Base-by-base conservation (phyloP, 2,113 vertebrate genomes). In the Trogon surrucura region DNA sequence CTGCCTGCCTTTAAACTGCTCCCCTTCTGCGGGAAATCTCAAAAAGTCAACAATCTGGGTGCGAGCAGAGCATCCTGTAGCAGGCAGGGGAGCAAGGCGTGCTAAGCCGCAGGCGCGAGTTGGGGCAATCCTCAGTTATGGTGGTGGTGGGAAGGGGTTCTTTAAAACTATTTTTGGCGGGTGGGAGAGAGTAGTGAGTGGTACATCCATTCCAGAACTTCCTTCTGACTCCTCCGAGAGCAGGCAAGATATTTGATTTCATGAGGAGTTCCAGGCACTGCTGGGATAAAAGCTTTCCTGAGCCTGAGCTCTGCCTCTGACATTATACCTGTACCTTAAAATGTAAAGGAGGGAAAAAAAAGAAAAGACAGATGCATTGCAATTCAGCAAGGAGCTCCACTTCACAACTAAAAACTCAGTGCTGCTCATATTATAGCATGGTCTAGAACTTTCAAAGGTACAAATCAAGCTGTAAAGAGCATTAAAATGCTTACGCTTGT, bases 211-310 rank as follows among this genome's bases (percentile, higher is more conserved):
- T 67, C 48, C 88, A 91, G 80, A 96, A 88, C 80, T 88, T 94
- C 85, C 88, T 95, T 85, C 87, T 81, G 72, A 67, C 41, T 91
- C 75, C 90, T 89, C 51, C 0, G 34, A 93, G 80, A 90, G 60
- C 34, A 86, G 69, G 92, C 69, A 86, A 88, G 79, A 85, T 70
- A 96, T 94, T 95, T 96, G 85, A 94, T 97, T 97, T 94, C 88
- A 93, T 2, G 1, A 91, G 79, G 65, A 81, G 86, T 78, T 93
- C 67, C 85, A 96, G 74, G 60, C 80, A 88, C 82, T 65, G 85
- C 81, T 48, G 19, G 74, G 84, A 95, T 96, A 89, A 96, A 95
- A 96, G 94, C 87, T 88, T 88, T 89, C 85, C 94, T 92, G 36
- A 23, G 82, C 57, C 47, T 89, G 21, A 0, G 62, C 51, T 94